A percentile compares a stretch with the other conserved stretches of the same genome.
phyloP scores from a whole-genome alignment of 2,113 vertebrate genomes.

The Dendrocopos noguchii region DNA sequence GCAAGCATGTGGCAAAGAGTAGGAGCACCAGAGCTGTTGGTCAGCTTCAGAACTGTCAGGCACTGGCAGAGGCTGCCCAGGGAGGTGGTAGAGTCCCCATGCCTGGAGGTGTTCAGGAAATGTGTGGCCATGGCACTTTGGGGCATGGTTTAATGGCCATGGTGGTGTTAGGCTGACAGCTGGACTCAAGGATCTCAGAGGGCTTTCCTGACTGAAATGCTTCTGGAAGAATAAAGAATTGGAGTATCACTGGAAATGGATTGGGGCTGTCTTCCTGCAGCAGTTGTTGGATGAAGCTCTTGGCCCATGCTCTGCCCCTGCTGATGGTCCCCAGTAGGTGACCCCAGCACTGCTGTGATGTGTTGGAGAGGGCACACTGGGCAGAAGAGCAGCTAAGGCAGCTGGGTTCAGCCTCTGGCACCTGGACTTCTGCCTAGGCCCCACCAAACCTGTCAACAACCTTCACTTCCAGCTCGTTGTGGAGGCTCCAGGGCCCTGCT shows the following conservation, averaged over 20 bases:
- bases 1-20: accelerated
- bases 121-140: no score
- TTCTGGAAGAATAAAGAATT: neutral
- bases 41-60: neutral
- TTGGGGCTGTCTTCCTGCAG: neutral
- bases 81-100: no score
- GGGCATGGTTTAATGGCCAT: no score
- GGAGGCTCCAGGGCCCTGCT: neutral
- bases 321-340: neutral
- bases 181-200: no score
- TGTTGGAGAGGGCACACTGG: neutral
- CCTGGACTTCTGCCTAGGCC: neutral
- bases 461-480: neutral
- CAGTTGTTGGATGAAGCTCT: neutral
- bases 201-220: no score
- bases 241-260: neutral
- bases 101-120: no score
- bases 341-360: neutral
- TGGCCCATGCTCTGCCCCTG: neutral
- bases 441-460: neutral
- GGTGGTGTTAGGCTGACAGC: no score
- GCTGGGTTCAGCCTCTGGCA: neutral
- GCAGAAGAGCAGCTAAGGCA: neutral
- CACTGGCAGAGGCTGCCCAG: no score
- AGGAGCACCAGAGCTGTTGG: neutral